Percentiles rank a stretch among this genome's conserved stretches.
Evolutionary conservation across 2,888 invertebrate species (phyloP).

Genomic region (Andrena praecox): DNA sequence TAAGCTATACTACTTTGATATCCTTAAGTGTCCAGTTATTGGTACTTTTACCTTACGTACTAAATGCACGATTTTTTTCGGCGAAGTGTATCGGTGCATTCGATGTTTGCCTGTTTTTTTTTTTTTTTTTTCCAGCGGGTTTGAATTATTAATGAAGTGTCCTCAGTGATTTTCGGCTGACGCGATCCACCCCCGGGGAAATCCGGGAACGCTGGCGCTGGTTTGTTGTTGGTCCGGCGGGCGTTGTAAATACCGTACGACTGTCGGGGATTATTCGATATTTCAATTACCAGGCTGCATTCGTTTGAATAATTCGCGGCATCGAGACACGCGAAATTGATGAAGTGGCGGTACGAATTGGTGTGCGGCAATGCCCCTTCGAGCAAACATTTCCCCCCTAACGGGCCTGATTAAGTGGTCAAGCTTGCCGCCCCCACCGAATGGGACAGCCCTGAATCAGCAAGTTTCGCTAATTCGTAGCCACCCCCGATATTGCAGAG

Average conservation of each 20-base stretch:
- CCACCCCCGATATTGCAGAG: neutral
- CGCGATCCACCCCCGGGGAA: conserved; percentile 26
- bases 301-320: conserved; percentile 26
- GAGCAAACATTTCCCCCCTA: neutral
- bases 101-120: too few species aligned
- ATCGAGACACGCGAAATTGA: neutral
- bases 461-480: neutral
- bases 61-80: neutral
- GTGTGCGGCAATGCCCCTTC: neutral
- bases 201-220: conserved; percentile 23
- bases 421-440: neutral
- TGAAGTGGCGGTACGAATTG: neutral
- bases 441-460: neutral
- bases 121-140: neutral
- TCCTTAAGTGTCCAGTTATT: too few species aligned
- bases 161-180: conserved; percentile 5
- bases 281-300: conserved; percentile 44
- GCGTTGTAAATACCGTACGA: conserved; percentile 28
- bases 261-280: conserved; percentile 26
- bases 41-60: too few species aligned
- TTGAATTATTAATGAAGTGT: conserved; percentile 7
- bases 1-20: too few species aligned
- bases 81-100: too few species aligned
- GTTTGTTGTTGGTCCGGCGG: conserved; percentile 1
- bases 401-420: neutral